phyloP scores from a whole-genome alignment of 2,797 vertebrate genomes.

The Mus spretus region DNA sequence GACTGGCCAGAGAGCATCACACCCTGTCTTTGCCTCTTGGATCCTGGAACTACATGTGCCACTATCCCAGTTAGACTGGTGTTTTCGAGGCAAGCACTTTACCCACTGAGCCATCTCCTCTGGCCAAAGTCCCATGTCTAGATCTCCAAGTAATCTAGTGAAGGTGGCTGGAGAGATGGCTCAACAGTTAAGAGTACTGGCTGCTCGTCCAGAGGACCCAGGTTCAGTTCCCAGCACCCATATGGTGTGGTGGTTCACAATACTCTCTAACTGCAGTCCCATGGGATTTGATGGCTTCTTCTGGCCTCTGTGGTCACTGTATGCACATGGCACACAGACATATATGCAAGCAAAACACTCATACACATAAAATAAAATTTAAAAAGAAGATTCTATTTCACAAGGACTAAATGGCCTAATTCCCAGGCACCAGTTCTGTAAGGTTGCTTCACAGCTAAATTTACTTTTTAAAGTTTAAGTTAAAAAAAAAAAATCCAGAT shows the following conservation, averaged over 20 bases:
- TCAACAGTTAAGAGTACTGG: neutral
- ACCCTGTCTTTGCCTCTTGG: no score
- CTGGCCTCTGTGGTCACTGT: neutral
- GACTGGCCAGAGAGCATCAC: neutral
- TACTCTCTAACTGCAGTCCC: neutral
- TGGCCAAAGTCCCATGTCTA: neutral
- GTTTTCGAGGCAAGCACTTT: neutral
- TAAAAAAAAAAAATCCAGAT: neutral
- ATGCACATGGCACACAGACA: neutral
- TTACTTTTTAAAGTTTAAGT: neutral
- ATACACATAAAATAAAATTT: neutral
- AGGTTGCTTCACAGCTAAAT: neutral
- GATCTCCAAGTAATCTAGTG: neutral
- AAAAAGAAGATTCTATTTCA: neutral
- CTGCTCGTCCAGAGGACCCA: neutral
- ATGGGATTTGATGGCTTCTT: neutral
- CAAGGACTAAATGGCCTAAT: no score
- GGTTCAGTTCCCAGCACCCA: neutral
- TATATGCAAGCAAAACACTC: neutral
- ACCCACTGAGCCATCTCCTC: neutral
- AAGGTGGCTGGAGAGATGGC: neutral
- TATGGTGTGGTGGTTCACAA: no score
- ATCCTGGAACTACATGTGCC: neutral
- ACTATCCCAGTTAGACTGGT: neutral
- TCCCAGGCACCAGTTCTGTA: neutral